Percentiles rank a stretch among this genome's conserved stretches.
phyloP scores from a whole-genome alignment of 2,888 invertebrate genomes.

The Pammene fasciana region DNA sequence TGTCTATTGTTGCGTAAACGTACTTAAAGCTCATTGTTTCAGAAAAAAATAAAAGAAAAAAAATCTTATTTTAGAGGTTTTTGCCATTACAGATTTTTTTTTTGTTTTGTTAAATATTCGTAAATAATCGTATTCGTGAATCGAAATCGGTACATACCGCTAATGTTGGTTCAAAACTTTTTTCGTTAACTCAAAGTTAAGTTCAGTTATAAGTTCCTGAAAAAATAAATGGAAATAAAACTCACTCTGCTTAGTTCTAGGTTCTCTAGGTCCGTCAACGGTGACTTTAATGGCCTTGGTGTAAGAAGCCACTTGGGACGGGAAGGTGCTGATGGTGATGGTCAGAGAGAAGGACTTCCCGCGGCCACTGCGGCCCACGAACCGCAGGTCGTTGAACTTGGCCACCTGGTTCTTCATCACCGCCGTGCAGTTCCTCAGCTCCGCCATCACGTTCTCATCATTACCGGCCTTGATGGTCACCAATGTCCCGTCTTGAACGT shows the following conservation, averaged over 20 bases:
- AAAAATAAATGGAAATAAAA: constrained; percentile 50
- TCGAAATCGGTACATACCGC: too few species aligned
- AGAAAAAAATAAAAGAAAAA: too few species aligned
- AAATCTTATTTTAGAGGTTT: too few species aligned
- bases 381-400: constrained; percentile 98
- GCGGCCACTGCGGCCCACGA: constrained; percentile 98
- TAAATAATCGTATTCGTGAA: too few species aligned
- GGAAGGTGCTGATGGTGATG: constrained; percentile 92
- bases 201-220: neutral
- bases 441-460: constrained; percentile 98
- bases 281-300: constrained; percentile 99
- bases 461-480: constrained; percentile 98
- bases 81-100: too few species aligned
- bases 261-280: constrained; percentile 99
- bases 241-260: constrained; percentile 98
- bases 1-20: too few species aligned
- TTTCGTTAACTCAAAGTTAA: neutral
- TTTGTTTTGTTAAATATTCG: too few species aligned
- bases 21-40: too few species aligned
- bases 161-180: neutral
- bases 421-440: constrained; percentile 95
- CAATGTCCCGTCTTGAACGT: constrained; percentile 96
- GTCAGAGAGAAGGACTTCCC: constrained; percentile 98
- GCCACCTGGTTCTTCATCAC: constrained; percentile 99
- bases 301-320: constrained; percentile 95